Conservation (phyloP, 1,140 invertebrate genomes). For the Dreissena rostriformis region DNA sequence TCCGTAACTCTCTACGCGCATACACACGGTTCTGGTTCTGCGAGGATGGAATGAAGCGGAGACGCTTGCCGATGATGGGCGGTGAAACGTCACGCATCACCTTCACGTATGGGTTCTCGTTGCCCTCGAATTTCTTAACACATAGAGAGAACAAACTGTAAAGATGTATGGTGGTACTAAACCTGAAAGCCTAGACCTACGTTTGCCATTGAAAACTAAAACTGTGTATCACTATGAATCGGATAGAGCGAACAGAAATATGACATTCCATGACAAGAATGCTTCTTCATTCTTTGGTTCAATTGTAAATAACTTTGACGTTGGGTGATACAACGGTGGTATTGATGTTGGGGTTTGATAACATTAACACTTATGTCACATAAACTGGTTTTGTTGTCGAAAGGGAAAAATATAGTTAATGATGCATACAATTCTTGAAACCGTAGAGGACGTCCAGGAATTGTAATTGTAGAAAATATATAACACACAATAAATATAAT, state of each 20-base stretch:
- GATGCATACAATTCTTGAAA: too few relatives aligned
- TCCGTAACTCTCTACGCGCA: slow-evolving; percentile 79
- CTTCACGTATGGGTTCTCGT: slow-evolving; percentile 75
- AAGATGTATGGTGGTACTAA: too few relatives aligned
- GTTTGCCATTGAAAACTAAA: neutral
- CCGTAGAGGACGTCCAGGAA: too few relatives aligned
- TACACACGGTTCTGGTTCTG: slow-evolving; percentile 74
- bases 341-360: neutral
- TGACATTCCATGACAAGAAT: neutral
- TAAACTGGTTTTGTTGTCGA: neutral
- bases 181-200: too few relatives aligned
- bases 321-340: neutral
- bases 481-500: too few relatives aligned
- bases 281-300: neutral
- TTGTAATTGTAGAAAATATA: too few relatives aligned
- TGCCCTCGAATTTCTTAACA: slow-evolving; percentile 78
- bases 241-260: neutral
- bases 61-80: slow-evolving; percentile 78
- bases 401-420: too few relatives aligned
- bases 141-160: neutral
- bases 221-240: neutral
- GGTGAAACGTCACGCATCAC: slow-evolving; percentile 76
- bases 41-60: slow-evolving; percentile 78
- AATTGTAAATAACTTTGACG: neutral
- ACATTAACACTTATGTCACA: too few relatives aligned